Base-by-base conservation (phyloP, 2,113 vertebrate species). In the Lepus americanus region DNA sequence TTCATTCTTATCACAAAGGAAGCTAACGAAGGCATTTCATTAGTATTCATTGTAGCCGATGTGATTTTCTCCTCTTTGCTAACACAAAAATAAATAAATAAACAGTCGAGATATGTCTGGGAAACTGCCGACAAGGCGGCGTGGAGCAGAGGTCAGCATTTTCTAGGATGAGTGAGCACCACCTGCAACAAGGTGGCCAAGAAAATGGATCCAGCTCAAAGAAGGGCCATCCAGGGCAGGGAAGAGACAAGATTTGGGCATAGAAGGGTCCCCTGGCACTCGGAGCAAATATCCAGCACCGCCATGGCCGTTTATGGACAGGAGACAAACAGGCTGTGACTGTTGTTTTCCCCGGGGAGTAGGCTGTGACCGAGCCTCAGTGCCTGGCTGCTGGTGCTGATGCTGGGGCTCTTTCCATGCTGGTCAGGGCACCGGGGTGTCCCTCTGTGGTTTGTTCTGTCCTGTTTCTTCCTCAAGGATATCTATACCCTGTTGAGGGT, bases 11-110 rank as follows among this genome's bases (percentile, higher is more conserved):
- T 98, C 98, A 98, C 97, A 98, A 98, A 98, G 97, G 97, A 97
- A 98, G 96, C 97, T 98, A 98, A 98, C 96, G 98, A 98, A 98
- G 98, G 96, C 96, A 96, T 98, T 98, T 98, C 98, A 98, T 98
- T 98, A 98, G 97, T 97, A 98, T 98, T 98, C 98, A 98, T 98
- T 98, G 98, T 98, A 98, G 94, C 96, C 92, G 84, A 98, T 94
- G 97, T 97, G 96, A 98, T 98, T 98, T 98, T 98, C 97, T 98
- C 95, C 97, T 98, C 97, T 97, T 94, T 96, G 93, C 97, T 98
- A 98, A 98, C 97, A 98, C 93, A 97, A 98, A 98, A 98, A 98
- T 98, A 97, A 97, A 95, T 92, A 96, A 97, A 95, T 88, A 96
- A 94, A 96, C 93, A 95, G 96, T 87, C 8, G 10, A 89, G 87